phyloP scores from a whole-genome alignment of 1,140 invertebrate species.

The Leptopilina boulardi region DNA sequence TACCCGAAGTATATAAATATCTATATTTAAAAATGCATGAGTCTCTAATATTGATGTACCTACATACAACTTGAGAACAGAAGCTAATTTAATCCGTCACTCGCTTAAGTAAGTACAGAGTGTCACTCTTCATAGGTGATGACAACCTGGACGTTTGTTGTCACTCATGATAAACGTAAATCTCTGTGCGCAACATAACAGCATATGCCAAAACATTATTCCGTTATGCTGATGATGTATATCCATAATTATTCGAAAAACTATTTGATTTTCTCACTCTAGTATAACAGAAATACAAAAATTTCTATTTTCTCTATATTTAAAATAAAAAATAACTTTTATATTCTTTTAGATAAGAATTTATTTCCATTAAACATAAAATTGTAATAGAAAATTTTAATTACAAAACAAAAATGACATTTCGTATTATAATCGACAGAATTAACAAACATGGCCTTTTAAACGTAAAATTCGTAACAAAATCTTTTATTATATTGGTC shows the following conservation, averaged over 20 bases:
- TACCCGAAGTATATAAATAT: no score
- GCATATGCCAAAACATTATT: conserved; percentile 11
- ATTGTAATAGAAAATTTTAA: no score
- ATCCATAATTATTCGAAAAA: neutral
- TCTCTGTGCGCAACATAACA: neutral
- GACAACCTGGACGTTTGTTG: conserved; percentile 10
- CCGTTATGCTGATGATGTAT: neutral
- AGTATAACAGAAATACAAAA: no score
- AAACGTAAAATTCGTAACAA: no score
- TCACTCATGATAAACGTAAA: conserved; percentile 6
- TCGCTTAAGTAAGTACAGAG: neutral
- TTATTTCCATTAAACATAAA: no score
- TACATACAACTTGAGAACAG: neutral
- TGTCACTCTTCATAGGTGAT: conserved; percentile 20
- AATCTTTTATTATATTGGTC: neutral
- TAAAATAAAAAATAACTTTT: no score
- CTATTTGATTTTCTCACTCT: no score
- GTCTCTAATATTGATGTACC: neutral
- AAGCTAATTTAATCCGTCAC: conserved; percentile 6
- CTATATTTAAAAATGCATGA: neutral
- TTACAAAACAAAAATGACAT: no score
- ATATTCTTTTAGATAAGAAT: no score
- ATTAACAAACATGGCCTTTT: no score
- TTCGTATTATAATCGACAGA: no score
- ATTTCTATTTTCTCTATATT: no score